Conservation (phyloP, 2,797 vertebrate species). For the Taenioides sp. region DNA sequence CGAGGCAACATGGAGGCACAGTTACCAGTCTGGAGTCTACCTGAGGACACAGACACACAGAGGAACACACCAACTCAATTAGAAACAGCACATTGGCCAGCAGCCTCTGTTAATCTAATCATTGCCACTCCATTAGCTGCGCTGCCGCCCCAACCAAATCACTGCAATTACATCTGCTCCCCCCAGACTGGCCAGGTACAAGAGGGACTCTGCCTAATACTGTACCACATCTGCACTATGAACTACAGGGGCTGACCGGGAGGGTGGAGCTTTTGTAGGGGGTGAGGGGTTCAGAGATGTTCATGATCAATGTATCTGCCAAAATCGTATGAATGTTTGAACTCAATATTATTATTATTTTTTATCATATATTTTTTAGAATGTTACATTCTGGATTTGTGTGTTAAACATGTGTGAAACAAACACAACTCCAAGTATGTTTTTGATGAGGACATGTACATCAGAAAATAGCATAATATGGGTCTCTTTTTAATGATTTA, state of each 20-base stretch:
- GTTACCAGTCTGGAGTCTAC: conserved; percentile 6
- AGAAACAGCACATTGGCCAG: conserved; percentile 57
- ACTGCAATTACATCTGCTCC: conserved; percentile 43
- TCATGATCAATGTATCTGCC: not conserved
- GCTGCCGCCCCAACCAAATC: conserved; percentile 46
- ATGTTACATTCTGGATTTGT: too few relatives aligned
- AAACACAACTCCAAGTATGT: too few relatives aligned
- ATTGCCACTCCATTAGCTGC: conserved; percentile 59
- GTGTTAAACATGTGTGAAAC: too few relatives aligned
- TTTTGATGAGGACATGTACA: too few relatives aligned
- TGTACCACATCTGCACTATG: not conserved
- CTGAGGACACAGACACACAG: conserved; percentile 14
- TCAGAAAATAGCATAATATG: too few relatives aligned
- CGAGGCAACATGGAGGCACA: conserved; percentile 10
- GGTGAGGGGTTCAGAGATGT: not conserved
- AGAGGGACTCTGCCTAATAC: conserved; percentile 25
- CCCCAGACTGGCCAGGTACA: conserved; percentile 40
- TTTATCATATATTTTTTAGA: too few relatives aligned
- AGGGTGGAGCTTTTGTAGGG: not conserved
- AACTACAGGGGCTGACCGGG: not conserved
- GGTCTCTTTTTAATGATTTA: too few relatives aligned
- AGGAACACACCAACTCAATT: conserved; percentile 48
- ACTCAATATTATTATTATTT: too few relatives aligned
- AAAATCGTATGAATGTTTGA: too few relatives aligned
- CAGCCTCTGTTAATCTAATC: conserved; percentile 61